Conservation (phyloP, 2,797 vertebrate species). For the Garrulus glandarius region DNA sequence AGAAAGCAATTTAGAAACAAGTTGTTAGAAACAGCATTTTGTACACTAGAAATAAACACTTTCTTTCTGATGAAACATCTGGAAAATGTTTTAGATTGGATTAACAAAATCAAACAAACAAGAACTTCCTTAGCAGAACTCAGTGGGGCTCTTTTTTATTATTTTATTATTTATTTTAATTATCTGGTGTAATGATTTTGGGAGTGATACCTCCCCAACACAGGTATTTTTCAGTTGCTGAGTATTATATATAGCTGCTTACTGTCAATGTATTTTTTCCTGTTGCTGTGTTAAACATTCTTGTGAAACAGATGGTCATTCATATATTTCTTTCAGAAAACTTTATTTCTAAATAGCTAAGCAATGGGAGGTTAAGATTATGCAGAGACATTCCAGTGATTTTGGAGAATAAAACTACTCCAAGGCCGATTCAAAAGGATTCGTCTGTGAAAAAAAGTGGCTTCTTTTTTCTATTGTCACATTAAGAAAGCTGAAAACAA, state of each 20-base stretch:
- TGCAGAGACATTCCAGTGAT: background rate
- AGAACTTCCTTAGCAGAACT: background rate
- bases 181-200: background rate
- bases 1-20: background rate
- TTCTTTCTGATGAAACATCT: background rate
- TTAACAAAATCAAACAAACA: background rate
- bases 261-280: background rate
- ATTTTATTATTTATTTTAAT: too few relatives aligned
- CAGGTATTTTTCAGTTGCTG: background rate
- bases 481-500: background rate
- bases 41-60: background rate
- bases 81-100: background rate
- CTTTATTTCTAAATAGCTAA: background rate
- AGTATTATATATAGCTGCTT: background rate
- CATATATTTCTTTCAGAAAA: background rate
- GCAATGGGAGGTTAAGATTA: background rate
- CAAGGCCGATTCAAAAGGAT: background rate
- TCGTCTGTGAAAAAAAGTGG: background rate
- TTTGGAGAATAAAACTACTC: background rate
- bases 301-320: background rate
- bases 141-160: background rate
- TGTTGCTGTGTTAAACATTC: background rate
- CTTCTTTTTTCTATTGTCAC: background rate
- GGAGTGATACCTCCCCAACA: background rate
- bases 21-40: background rate